These are phyloP conservation scores for Diplosoma virens DNA, from an alignment of 23 tunicate genomes.

Conservation along the genomic window DNA sequence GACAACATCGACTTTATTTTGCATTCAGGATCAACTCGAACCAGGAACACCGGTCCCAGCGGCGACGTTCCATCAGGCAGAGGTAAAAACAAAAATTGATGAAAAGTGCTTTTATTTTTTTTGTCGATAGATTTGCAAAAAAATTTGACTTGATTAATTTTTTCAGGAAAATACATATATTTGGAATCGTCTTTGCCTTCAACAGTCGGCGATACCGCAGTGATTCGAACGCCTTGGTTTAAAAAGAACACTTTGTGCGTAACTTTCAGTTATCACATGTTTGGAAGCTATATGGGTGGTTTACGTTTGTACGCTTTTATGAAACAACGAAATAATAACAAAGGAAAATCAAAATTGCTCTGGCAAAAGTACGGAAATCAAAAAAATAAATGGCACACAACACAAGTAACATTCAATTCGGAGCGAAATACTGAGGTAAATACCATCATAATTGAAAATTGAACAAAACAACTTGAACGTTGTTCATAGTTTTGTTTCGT, in stretches of 20 bases:
- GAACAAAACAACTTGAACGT: no score
- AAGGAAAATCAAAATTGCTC: slow-evolving; percentile 70
- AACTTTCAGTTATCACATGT: slow-evolving; percentile 83
- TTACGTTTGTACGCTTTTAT: slow-evolving; percentile 79
- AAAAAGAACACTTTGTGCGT: slow-evolving; percentile 28
- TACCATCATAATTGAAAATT: no score
- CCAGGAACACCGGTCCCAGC: slow-evolving; percentile 69
- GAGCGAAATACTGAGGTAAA: slow-evolving; percentile 61
- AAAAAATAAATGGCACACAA: slow-evolving; percentile 53
- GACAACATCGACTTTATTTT: slow-evolving; percentile 68
- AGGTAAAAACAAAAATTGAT: slow-evolving; percentile 35
- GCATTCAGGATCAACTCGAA: slow-evolving; percentile 46
- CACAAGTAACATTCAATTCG: slow-evolving; percentile 44
- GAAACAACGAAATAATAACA: slow-evolving; percentile 37
- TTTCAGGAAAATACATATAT: slow-evolving; percentile 71
- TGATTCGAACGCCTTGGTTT: slow-evolving; percentile 85
- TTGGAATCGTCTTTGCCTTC: slow-evolving; percentile 78
- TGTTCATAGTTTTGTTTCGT: no score
- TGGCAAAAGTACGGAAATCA: slow-evolving; percentile 86
- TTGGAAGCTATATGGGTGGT: slow-evolving; percentile 79
- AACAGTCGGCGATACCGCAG: slow-evolving; percentile 73
- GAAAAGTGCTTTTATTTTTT: neutral
- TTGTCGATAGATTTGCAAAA: neutral
- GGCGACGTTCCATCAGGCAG: slow-evolving; percentile 68
- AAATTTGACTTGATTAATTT: neutral